A percentile compares a stretch with the other conserved stretches of the same genome.
phyloP scores from a whole-genome alignment of 2,888 invertebrate genomes.

The Campopleginae sp. region DNA sequence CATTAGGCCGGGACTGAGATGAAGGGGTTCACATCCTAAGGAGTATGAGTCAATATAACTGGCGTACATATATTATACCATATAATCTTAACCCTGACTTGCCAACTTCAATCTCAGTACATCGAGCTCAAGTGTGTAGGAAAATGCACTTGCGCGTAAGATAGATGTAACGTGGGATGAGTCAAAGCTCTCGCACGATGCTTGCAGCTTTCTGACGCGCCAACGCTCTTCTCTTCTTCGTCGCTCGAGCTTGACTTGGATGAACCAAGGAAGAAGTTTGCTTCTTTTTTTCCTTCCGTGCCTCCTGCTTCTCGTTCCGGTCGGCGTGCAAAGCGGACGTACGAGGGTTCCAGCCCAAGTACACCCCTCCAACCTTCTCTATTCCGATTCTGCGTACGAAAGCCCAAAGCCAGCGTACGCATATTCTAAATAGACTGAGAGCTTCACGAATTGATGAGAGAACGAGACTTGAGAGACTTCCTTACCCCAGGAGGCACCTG shows the following conservation, averaged over 20 bases:
- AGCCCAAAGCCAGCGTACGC: constrained; percentile 4
- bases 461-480: constrained; percentile 22
- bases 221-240: not conserved
- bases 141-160: constrained; percentile 16
- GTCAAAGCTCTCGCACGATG: constrained; percentile 44
- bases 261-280: constrained; percentile 23
- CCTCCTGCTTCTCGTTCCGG: not conserved
- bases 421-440: constrained; percentile 56
- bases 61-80: constrained; percentile 2
- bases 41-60: constrained; percentile 13
- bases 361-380: constrained; percentile 23
- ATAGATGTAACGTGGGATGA: constrained; percentile 52
- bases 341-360: constrained; percentile 36
- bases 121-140: constrained; percentile 18
- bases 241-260: not conserved
- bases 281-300: not conserved
- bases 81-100: constrained; percentile 7
- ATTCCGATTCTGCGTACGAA: constrained; percentile 8
- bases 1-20: constrained; percentile 68
- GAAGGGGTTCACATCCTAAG: constrained; percentile 19
- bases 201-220: constrained; percentile 40
- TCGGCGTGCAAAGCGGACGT: constrained; percentile 29
- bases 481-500: constrained; percentile 65
- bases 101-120: constrained; percentile 30
- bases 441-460: constrained; percentile 26